These are phyloP conservation scores for Sinella curviseta DNA, from an alignment of 1,140 invertebrate species.

Conservation along the genomic window DNA sequence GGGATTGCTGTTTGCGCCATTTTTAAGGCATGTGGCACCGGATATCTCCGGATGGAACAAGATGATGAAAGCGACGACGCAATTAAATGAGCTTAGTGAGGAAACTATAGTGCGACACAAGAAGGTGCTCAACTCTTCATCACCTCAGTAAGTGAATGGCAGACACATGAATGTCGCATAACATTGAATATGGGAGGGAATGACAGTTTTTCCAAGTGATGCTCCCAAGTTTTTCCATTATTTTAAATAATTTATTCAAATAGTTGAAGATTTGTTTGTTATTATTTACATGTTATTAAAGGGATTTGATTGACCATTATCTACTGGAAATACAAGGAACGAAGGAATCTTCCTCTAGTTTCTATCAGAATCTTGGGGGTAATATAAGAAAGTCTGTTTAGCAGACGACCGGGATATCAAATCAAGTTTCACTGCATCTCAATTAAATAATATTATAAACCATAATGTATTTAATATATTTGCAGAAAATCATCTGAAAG, in stretches of 20 bases:
- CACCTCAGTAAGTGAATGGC: neutral
- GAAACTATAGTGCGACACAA: neutral
- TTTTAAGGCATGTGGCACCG: neutral
- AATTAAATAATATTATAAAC: neutral
- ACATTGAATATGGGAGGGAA: too few species aligned
- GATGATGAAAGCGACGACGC: too few species aligned
- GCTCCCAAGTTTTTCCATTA: neutral
- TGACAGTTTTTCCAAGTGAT: neutral
- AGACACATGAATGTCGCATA: too few species aligned
- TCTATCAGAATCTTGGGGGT: conserved; percentile 23
- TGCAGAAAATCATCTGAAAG: neutral
- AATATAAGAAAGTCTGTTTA: neutral
- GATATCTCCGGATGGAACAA: neutral
- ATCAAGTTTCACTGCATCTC: too few species aligned
- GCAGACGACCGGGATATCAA: too few species aligned
- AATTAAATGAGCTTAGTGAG: neutral
- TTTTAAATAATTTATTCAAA: neutral
- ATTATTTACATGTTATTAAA: too few species aligned
- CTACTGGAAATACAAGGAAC: conserved; percentile 25
- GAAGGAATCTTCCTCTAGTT: conserved; percentile 29
- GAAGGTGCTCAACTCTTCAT: neutral
- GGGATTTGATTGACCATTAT: conserved; percentile 42
- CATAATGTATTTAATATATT: conserved; percentile 1
- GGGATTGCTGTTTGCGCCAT: neutral
- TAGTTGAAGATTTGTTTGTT: neutral